A percentile compares a stretch with the other conserved stretches of the same genome.
Evolutionary conservation across 2,113 vertebrate genomes (phyloP).

Genomic region (Tragelaphus strepsiceros): DNA sequence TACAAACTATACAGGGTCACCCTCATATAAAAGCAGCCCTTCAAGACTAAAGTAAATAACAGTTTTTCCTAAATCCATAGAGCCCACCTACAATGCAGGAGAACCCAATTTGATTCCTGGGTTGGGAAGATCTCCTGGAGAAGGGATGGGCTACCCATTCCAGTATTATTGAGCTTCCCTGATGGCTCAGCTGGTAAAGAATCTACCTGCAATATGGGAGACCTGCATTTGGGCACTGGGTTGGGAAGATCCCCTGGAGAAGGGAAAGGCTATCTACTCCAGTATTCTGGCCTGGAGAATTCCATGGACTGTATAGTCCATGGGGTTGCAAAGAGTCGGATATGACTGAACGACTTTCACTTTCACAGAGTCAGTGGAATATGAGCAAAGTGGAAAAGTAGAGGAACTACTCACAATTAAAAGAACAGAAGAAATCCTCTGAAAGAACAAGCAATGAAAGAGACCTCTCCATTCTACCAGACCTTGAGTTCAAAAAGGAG

Average conservation of each 20-base stretch:
- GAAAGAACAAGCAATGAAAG: background rate
- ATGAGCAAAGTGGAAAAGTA: background rate
- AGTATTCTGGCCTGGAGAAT: background rate
- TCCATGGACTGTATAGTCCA: background rate
- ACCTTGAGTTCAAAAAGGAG: background rate
- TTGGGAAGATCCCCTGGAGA: background rate
- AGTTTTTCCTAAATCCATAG: background rate
- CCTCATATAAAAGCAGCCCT: background rate
- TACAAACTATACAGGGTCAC: background rate
- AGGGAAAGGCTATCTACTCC: background rate
- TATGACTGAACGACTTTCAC: fast-evolving
- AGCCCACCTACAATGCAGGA: background rate
- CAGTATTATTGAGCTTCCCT: background rate
- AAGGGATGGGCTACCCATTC: background rate
- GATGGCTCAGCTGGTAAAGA: background rate
- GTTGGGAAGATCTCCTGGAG: background rate
- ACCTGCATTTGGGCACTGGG: background rate
- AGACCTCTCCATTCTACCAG: background rate
- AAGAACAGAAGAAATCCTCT: background rate
- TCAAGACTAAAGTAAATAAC: background rate
- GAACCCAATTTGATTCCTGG: background rate
- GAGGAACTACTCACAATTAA: background rate
- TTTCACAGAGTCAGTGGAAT: background rate
- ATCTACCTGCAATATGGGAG: background rate
- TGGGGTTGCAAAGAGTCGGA: fast-evolving